phyloP scores from a whole-genome alignment of 2,888 invertebrate species.

The Asteroscopus sphinx region DNA sequence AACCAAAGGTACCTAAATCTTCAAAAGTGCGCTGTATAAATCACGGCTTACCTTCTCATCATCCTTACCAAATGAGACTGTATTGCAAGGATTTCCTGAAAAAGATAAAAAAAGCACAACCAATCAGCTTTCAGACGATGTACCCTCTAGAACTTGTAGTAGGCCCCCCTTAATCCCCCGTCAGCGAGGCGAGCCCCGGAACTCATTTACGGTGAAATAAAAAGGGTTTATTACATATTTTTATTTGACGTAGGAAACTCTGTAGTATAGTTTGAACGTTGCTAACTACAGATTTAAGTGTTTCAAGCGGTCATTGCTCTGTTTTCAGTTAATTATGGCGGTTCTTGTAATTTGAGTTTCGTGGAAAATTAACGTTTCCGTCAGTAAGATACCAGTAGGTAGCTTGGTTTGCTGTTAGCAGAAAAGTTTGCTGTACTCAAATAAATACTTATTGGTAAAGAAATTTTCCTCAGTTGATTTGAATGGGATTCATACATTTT shows the following conservation, averaged over 20 bases:
- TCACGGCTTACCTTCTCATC: too few relatives aligned
- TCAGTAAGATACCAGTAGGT: background rate
- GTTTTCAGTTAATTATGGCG: conserved; percentile 32
- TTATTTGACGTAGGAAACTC: conserved; percentile 74
- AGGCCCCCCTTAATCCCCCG: conserved; percentile 70
- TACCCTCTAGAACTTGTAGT: conserved; percentile 54
- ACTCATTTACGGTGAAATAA: conserved; percentile 83
- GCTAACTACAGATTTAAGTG: conserved; percentile 50
- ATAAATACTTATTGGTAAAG: background rate
- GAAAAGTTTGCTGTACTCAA: background rate
- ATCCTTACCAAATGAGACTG: too few relatives aligned
- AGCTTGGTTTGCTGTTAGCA: background rate
- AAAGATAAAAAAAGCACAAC: background rate
- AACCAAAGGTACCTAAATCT: too few relatives aligned
- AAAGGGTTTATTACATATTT: conserved; percentile 84
- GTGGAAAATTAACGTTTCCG: background rate
- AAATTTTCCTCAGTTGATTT: background rate
- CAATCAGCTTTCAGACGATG: conserved; percentile 32
- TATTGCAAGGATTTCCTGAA: background rate
- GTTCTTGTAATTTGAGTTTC: conserved; percentile 6
- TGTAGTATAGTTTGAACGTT: conserved; percentile 55
- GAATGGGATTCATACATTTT: too few relatives aligned
- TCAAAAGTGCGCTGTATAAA: too few relatives aligned
- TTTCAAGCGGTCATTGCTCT: conserved; percentile 36
- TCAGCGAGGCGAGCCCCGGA: conserved; percentile 74